Conservation (phyloP, 2,113 vertebrate genomes). For the Empidonax alnorum region DNA sequence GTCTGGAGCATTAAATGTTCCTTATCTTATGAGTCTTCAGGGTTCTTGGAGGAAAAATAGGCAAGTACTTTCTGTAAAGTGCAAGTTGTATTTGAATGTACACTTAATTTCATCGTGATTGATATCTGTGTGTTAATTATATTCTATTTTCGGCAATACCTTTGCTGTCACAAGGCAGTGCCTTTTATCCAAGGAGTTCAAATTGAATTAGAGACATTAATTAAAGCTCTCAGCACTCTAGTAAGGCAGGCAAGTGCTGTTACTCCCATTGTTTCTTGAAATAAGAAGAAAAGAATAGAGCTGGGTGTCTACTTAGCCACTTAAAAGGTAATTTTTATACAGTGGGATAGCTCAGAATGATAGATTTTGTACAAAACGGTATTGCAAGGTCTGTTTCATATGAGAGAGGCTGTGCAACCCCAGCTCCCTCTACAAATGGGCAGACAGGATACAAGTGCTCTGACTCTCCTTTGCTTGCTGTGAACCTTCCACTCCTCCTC, state of each 20-base stretch:
- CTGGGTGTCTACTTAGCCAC: slow-evolving; percentile 58
- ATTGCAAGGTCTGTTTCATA: neutral
- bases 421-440: neutral
- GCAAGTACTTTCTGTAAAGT: slow-evolving; percentile 51
- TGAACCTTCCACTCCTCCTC: neutral
- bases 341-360: slow-evolving; percentile 26
- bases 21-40: slow-evolving; percentile 20
- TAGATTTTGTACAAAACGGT: slow-evolving; percentile 8
- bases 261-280: slow-evolving; percentile 65
- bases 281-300: slow-evolving; percentile 60
- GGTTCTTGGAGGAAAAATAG: slow-evolving; percentile 46
- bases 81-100: slow-evolving; percentile 65
- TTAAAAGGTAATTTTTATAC: slow-evolving; percentile 58
- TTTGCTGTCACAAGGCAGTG: slow-evolving; percentile 59
- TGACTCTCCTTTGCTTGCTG: neutral
- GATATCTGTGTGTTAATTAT: slow-evolving; percentile 70
- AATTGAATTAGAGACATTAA: slow-evolving; percentile 70
- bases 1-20: neutral
- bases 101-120: slow-evolving; percentile 65
- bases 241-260: slow-evolving; percentile 60
- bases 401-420: neutral
- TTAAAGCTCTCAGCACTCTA: slow-evolving; percentile 65
- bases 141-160: slow-evolving; percentile 69
- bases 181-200: slow-evolving; percentile 70
- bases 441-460: neutral